These are phyloP conservation scores for Diaphora mendica DNA, from an alignment of 2,888 invertebrate species.

Conservation along the genomic window DNA sequence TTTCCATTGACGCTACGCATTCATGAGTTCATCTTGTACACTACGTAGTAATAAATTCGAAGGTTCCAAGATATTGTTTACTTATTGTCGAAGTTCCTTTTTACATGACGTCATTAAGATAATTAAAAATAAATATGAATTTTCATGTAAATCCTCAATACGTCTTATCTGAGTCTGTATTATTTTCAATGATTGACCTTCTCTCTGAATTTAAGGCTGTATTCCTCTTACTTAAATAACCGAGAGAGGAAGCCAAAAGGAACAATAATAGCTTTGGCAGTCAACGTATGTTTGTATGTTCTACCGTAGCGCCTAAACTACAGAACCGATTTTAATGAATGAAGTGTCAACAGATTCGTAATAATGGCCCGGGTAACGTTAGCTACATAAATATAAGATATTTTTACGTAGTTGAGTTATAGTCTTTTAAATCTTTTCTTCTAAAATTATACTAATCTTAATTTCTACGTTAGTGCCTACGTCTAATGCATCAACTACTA, in stretches of 20 bases:
- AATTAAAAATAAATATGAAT: background rate
- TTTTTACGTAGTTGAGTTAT: too few relatives aligned
- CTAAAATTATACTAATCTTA: too few relatives aligned
- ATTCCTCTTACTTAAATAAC: background rate
- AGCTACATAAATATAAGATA: too few relatives aligned
- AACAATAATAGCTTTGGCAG: too few relatives aligned
- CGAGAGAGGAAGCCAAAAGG: too few relatives aligned
- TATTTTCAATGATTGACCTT: background rate
- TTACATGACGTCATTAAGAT: background rate
- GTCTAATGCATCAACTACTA: background rate
- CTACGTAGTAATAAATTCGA: background rate
- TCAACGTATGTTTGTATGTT: too few relatives aligned
- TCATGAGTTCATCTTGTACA: background rate
- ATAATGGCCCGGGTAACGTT: too few relatives aligned
- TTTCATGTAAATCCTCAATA: background rate
- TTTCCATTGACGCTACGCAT: background rate
- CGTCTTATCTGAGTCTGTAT: background rate
- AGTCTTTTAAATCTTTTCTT: too few relatives aligned
- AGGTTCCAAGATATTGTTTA: background rate
- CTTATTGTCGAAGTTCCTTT: background rate
- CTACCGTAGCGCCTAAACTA: too few relatives aligned
- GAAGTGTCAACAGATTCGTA: too few relatives aligned
- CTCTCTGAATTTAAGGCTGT: background rate
- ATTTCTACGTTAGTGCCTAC: too few relatives aligned
- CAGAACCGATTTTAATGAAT: too few relatives aligned